Evolutionary conservation across 2,888 invertebrate species (phyloP), one percentile per base, ranked within the genome.

Genomic region (Fragum whitleyi): DNA sequence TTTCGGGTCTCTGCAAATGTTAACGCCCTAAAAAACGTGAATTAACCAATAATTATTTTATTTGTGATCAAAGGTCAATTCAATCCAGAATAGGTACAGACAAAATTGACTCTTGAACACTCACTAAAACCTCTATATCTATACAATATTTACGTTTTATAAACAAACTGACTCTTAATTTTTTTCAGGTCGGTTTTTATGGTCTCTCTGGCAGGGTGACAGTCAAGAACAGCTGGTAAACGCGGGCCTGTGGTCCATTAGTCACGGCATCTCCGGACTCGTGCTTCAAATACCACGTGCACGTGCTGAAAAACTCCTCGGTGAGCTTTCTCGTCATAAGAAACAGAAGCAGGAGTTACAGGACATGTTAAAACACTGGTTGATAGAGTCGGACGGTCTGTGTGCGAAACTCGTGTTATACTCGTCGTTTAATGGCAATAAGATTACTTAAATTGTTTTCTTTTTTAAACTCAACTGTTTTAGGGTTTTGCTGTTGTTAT

Each of bases 231-330:
- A 85, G 36, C 55, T 88, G 39, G 51, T 84, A 28, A 73, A 83
- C 7, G 81, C 86, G 11, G 87, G 87, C n/a, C 69, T 88, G 19
- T 88, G 88, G 88, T 86, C 88, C 5, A 39, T 79, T 5, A 81
- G 86, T 39, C 86, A 85, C 11, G 83, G 87, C 2, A 51, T 88
- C 16, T 85, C 88, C 3, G 86, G 83, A 0, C 82, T 79, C 26
- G 82, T 88, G 26, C 76, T 88, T 39, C 88, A 88, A 70, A 82
- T 88, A 14, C 88, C 88, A 1, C 81, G 87, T 14, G 80, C 76
- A 14, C 76, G 85, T 39, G 82, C 87, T 11, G 73, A 83, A 11
- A 70, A 73, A n/a, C 69, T 88, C 14, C 62, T 84, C 6, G 70
- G 77, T 32, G 83, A 86, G 23, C 61, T 88, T 5, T 51, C 69